Base-by-base conservation (phyloP, 2,797 vertebrate species). In the Sebastes elongatus region DNA sequence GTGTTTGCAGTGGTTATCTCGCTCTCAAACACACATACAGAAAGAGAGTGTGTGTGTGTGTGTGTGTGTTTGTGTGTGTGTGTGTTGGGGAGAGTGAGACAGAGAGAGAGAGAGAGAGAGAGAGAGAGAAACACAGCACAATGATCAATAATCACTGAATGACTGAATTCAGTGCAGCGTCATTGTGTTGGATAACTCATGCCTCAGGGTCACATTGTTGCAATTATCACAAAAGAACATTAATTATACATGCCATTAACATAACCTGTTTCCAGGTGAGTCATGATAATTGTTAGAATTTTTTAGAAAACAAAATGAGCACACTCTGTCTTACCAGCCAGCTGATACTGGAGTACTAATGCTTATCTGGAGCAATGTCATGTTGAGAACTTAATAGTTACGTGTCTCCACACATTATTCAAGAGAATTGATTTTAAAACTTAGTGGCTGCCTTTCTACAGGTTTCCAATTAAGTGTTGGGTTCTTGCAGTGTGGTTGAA, bases 1-100 rank as follows among this genome's bases (percentile, higher is more conserved):
- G 81, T 69, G 52, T 75, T 84, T 86, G 81, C 67, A 28, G 33
- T 81, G 62, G 10, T 67, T 71, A 13, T 84, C 14, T 68, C 57
- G 2, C 25, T 5, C 25, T 52, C 14, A 14, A 14, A 38, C 22
- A 71, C 52, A 66, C 22, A 66, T 2, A 23, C 6, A 73, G 56
- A 80, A n/a, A 68, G 18, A 33, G 52, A 1, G 23, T 6, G 46
- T 46, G 42, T 33, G 33, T 35, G 0, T 6, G 46, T 42, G 38
- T 42, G 4, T 35, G 10, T 35, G 33, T 35, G 52, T 53, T n/a
- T 74, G 30, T 33, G 38, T 60, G 25, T 27, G 63, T 28, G 30
- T 18, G 32, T 49, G 27, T 55, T 10, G 27, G 35, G n/a, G 13
- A 61, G 53, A 57, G 70, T 14, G 9, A 16, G 57, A 63, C 63